Base-by-base conservation (phyloP, 1,140 invertebrate species). In the Pseudomyrmex gracilis region DNA sequence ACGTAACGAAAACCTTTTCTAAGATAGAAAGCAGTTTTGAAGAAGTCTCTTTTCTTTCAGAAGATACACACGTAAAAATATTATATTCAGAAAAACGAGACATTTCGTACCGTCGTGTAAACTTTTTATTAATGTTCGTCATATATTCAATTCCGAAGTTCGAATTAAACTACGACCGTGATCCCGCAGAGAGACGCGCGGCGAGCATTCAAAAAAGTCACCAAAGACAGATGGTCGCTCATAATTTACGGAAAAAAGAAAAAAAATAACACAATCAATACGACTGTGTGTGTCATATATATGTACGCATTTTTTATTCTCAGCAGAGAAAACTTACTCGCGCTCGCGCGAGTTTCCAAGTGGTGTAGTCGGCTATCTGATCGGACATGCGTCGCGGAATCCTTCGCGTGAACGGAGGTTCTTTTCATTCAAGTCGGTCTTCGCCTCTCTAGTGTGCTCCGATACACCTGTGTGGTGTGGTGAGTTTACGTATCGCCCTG, bases 361-460 rank as follows among this genome's bases (percentile, higher is more conserved):
- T 88, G 77, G 84, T 89, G 67, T 57, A 74, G 60, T 2, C 57
- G 49, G 17, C 20, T 87, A 83, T 77, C 73, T 77, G 87, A 82
- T 87, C 83, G 43, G 83, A 45, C 73, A 73, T 85, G 78, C 58
- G 77, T 88, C 17, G 86, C 84, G 63, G 67, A 83, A 66, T 51
- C 64, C 34, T 34, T 60, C 58, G 53, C 34, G 34, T 5, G 34
- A 34, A 12, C 73, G 0, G 63, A 55, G 13, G 67, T 49, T 61
- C 61, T 85, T 24, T 68, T 78, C 49, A 85, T 76, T 87, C 71
- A 73, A 85, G 86, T 34, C 57, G 55, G 22, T 67, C 74, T 86
- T 85, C 71, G 64, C 43, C 34, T 53, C 67, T 45, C 15, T 70
- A 83, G 77, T 85, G 43, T 57, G 63, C n/a, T 22, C 73, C 53